A percentile compares a stretch with the other conserved stretches of the same genome.
Evolutionary conservation across 2,888 invertebrate genomes (phyloP).

Genomic region (Temnothorax unifasciatus): DNA sequence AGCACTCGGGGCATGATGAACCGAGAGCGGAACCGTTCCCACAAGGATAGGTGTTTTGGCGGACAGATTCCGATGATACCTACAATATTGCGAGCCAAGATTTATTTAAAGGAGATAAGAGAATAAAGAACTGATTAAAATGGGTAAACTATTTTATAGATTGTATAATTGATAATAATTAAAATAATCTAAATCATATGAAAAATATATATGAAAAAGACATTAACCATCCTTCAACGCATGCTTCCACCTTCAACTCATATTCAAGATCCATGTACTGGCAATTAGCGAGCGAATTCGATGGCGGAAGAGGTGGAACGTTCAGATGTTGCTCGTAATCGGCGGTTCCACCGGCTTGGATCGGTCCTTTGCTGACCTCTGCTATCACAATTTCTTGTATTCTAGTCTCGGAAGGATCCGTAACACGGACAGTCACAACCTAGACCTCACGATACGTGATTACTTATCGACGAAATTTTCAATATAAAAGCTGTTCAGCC

Average conservation of each 20-base stretch:
- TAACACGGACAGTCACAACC: slow-evolving; percentile 90
- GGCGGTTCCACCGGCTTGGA: slow-evolving; percentile 88
- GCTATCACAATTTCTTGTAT: slow-evolving; percentile 88
- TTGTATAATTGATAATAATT: not conserved
- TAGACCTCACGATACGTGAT: slow-evolving; percentile 74
- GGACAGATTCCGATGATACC: slow-evolving; percentile 89
- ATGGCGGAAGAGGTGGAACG: slow-evolving; percentile 92
- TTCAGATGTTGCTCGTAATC: slow-evolving; percentile 90
- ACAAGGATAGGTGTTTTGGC: slow-evolving; percentile 90
- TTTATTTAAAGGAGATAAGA: not conserved
- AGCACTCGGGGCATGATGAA: slow-evolving; percentile 85
- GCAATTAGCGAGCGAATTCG: slow-evolving; percentile 91
- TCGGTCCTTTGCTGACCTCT: slow-evolving; percentile 90
- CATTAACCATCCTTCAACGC: slow-evolving; percentile 81
- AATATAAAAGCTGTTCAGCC: not conserved
- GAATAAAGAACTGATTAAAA: not conserved
- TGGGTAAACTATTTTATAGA: not conserved
- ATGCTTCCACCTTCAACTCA: slow-evolving; percentile 89
- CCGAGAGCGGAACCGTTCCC: slow-evolving; percentile 91
- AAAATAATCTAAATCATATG: not conserved
- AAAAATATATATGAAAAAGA: not conserved
- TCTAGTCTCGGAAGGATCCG: slow-evolving; percentile 87
- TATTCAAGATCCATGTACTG: slow-evolving; percentile 91
- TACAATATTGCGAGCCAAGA: slow-evolving; percentile 53
- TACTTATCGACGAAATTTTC: slow-evolving; percentile 16